phyloP scores from a whole-genome alignment of 2,888 invertebrate genomes.

The Scaptomyza flava region DNA sequence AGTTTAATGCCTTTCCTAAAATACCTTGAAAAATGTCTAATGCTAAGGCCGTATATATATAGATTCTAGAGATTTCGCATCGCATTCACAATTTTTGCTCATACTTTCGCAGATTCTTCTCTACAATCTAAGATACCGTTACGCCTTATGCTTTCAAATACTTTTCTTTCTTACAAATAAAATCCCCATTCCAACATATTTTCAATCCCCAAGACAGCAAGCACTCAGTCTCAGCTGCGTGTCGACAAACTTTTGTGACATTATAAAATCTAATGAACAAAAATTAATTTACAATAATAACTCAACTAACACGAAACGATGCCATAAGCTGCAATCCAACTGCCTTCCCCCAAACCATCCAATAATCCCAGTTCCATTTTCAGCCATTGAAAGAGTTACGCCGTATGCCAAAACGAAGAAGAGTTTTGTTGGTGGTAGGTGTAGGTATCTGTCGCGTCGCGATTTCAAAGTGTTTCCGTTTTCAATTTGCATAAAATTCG shows the following conservation, averaged over 20 bases:
- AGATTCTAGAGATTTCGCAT: no score
- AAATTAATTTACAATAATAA: constrained; percentile 84
- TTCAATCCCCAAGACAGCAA: neutral
- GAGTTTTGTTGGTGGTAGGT: neutral
- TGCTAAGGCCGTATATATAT: no score
- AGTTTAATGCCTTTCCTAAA: no score
- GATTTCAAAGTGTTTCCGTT: constrained; percentile 83
- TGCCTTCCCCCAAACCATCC: neutral
- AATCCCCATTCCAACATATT: neutral
- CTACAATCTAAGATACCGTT: neutral
- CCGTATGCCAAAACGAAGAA: constrained; percentile 14
- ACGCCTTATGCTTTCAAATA: neutral
- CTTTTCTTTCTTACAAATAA: neutral
- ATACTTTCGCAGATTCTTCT: no score
- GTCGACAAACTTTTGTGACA: constrained; percentile 66
- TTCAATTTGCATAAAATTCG: constrained; percentile 84
- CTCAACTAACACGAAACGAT: constrained; percentile 73
- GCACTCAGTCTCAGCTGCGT: constrained; percentile 52
- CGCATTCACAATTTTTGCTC: no score
- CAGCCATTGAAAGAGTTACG: constrained; percentile 47
- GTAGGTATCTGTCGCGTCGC: constrained; percentile 12
- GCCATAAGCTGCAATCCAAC: constrained; percentile 62
- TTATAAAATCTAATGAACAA: constrained; percentile 80
- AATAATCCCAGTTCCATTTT: constrained; percentile 25
- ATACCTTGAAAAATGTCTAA: no score